These are phyloP conservation scores for Drosophila anomalata DNA, from an alignment of 2,888 invertebrate genomes.

Conservation along the genomic window DNA sequence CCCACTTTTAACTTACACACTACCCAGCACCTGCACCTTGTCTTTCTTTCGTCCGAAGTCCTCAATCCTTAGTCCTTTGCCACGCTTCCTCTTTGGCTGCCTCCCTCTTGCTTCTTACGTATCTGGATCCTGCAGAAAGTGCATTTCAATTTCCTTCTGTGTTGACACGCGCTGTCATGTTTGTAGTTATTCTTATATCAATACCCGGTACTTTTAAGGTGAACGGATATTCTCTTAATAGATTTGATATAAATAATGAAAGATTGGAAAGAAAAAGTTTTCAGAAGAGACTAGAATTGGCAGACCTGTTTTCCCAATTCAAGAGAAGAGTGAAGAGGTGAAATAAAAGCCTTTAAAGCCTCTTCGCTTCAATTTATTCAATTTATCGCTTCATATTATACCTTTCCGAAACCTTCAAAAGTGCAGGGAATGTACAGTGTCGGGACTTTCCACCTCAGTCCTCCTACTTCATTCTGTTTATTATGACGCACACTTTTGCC, in stretches of 20 bases:
- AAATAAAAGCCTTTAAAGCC: too few species aligned
- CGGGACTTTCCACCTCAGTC: background rate
- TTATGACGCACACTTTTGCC: background rate
- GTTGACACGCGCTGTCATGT: conserved; percentile 16
- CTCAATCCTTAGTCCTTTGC: background rate
- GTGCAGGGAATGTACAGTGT: background rate
- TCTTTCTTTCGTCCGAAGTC: background rate
- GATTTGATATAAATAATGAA: too few species aligned
- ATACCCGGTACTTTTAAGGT: background rate
- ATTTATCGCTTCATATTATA: too few species aligned
- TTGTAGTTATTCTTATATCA: conserved; percentile 6
- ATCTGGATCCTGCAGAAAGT: conserved; percentile 30
- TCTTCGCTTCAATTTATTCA: too few species aligned
- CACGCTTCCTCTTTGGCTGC: background rate
- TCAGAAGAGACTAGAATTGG: too few species aligned
- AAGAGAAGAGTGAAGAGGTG: too few species aligned
- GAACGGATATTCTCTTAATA: background rate
- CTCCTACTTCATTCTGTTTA: background rate
- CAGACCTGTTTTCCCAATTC: too few species aligned
- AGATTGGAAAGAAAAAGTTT: too few species aligned
- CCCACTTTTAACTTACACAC: conserved; percentile 1
- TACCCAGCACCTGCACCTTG: background rate
- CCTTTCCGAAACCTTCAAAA: background rate
- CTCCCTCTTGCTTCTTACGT: background rate
- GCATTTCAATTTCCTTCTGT: conserved; percentile 54